These are phyloP conservation scores for Labia minor DNA, from an alignment of 2,888 invertebrate species.

Conservation along the genomic window DNA sequence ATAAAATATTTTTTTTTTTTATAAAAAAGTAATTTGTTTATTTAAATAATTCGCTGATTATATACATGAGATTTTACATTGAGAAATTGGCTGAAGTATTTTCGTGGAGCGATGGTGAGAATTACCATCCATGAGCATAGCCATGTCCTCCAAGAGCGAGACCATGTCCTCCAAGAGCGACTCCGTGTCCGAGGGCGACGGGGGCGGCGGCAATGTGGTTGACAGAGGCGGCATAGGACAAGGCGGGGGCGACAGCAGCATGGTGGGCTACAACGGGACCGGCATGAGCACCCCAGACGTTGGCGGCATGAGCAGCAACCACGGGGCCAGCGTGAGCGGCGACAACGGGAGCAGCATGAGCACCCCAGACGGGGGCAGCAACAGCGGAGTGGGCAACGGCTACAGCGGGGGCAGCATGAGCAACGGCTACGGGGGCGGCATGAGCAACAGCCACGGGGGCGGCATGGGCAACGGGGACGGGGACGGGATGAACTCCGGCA, in stretches of 20 bases:
- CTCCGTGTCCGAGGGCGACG: no score
- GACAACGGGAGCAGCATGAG: slow-evolving; percentile 24
- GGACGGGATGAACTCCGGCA: slow-evolving; percentile 21
- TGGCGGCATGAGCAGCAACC: slow-evolving; percentile 19
- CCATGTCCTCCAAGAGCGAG: no score
- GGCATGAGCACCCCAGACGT: no score
- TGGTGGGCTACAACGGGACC: neutral
- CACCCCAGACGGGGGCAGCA: slow-evolving; percentile 8
- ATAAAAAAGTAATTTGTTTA: no score
- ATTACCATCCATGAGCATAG: no score
- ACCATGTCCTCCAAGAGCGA: no score
- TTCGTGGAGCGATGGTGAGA: no score
- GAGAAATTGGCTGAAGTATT: no score
- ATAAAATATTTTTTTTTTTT: no score
- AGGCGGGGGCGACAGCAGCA: neutral
- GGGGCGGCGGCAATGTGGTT: neutral
- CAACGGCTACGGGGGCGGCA: neutral
- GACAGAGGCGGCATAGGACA: neutral
- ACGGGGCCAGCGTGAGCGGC: slow-evolving; percentile 21
- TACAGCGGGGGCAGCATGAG: slow-evolving; percentile 27
- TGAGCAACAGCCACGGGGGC: slow-evolving; percentile 8
- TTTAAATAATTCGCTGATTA: no score
- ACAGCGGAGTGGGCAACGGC: slow-evolving; percentile 23
- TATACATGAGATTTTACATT: no score
- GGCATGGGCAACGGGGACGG: slow-evolving; percentile 15